Evolutionary conservation across 2,797 vertebrate species (phyloP), one percentile per base, ranked within the genome.

Genomic region (Xiphophorus birchmanni): DNA sequence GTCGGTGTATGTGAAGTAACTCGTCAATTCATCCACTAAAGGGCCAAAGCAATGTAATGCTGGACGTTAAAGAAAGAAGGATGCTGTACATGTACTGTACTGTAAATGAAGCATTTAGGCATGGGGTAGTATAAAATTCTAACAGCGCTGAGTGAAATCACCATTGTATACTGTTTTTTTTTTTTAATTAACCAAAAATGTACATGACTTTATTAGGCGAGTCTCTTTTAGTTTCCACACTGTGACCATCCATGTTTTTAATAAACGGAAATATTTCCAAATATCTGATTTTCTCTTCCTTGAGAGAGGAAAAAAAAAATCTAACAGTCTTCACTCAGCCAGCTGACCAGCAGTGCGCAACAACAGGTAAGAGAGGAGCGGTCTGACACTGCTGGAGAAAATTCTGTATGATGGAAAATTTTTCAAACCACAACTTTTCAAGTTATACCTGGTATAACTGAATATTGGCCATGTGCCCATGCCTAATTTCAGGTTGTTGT

Each of bases 21-120:
- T 37, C 44, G 44, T 82, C 45, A 74, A 77, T 78, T 78, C 29
- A 69, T 48, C 50, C 67, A 74, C 3, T 82, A 73, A 88, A 88
- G 83, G 86, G 88, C 85, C 86, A 89, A 93, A 90, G 47, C 71
- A 71, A 37, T 82, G 74, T 54, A 6, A 82, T 35, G 73, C 60
- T 76, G 71, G 67, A 56, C 63, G 58, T 54, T 72, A 3, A 32
- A 73, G 44, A 67, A 80, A 76, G 32, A 60, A 82, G 80, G 50
- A 42, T 58, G 67, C 42, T 82, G 79, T 74, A 74, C n/a, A 77
- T 37, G n/a, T 8, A 26, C 32, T 74, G 23, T 74, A 50, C 47
- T 81, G 13, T 47, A 63, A 58, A 35, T 71, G 72, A 18, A 48
- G 21, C 13, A 58, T 60, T 82, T 71, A 71, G 67, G 26, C 26